Base-by-base conservation (phyloP, 2,113 vertebrate genomes). In the Rhineura floridana region DNA sequence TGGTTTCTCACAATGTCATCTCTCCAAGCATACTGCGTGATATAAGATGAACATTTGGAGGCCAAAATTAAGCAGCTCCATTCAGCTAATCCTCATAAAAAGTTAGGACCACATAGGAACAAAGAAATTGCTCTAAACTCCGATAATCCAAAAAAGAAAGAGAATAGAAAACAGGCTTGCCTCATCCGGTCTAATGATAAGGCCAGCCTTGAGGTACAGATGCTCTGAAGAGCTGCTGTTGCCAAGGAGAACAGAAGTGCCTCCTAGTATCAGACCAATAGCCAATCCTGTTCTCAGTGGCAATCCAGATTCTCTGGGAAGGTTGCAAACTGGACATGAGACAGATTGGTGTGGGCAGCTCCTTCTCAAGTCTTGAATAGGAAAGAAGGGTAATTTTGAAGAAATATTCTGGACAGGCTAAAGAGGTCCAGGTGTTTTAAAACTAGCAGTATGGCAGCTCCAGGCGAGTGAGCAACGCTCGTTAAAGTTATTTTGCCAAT, bases 1-100 rank as follows among this genome's bases (percentile, higher is more conserved):
- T 87, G 70, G 12, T 88, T 91, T 90, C 19, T 62, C n/a, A 91
- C n/a, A 13, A 1, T 78, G 1, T 88, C 70, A 83, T 79, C n/a
- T 72, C 15, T 72, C 70, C 70, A 48, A 83, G 77, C 52, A 85
- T n/a, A 25, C 70, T 46, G 72, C 48, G 72, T 1, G 44, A 63
- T 78, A 91, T 55, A 89, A 10, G 13, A 0, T 44, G n/a, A 85
- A 63, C 23, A 70, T 44, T 69, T 48, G 63, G 44, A 75, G 46
- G 59, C 30, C 81, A 19, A 30, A 73, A 62, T 1, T 39, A 87
- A 79, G 59, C 28, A 65, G 15, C 88, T 46, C 8, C 3, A 87
- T 84, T 52, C 86, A 72, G 9, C 21, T 80, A 44, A 84, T 76
- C 78, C 4, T n/a, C 28, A 23, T 46, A 78, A 78, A 52, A 84